Conservation (phyloP, 2,113 vertebrate genomes). For the Phylloscopus trochilus region DNA sequence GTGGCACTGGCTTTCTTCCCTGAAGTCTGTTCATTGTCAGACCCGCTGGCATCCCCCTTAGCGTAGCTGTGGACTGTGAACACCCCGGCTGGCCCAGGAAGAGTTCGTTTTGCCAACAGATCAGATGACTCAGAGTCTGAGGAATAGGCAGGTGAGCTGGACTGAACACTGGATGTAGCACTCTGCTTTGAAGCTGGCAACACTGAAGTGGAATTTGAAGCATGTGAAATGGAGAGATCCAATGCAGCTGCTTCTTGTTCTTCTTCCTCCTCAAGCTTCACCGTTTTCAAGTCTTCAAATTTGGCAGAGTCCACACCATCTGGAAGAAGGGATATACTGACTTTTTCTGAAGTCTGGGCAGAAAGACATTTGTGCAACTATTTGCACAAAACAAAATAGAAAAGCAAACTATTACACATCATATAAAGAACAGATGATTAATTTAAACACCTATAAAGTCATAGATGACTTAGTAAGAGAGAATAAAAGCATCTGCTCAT, state of each 20-base stretch:
- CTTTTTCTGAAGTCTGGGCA: background rate
- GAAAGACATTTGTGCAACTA: background rate
- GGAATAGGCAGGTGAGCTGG: constrained; percentile 62
- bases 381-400: background rate
- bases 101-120: constrained; percentile 76
- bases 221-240: constrained; percentile 73
- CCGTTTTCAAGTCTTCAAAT: constrained; percentile 77
- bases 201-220: constrained; percentile 63
- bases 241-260: constrained; percentile 71
- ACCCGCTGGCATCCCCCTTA: constrained; percentile 66
- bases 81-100: constrained; percentile 77
- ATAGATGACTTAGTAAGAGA: background rate
- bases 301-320: constrained; percentile 60
- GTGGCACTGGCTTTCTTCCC: constrained; percentile 67
- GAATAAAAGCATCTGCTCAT: background rate
- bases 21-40: constrained; percentile 44
- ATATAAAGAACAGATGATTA: background rate
- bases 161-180: constrained; percentile 13
- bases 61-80: constrained; percentile 87
- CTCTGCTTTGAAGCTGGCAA: constrained; percentile 52
- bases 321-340: constrained; percentile 45
- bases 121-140: constrained; percentile 84
- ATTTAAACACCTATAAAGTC: background rate
- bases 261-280: constrained; percentile 67
- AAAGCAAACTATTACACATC: background rate